Evolutionary conservation across 2,113 vertebrate species (phyloP).

Genomic region (Cinclus cinclus): DNA sequence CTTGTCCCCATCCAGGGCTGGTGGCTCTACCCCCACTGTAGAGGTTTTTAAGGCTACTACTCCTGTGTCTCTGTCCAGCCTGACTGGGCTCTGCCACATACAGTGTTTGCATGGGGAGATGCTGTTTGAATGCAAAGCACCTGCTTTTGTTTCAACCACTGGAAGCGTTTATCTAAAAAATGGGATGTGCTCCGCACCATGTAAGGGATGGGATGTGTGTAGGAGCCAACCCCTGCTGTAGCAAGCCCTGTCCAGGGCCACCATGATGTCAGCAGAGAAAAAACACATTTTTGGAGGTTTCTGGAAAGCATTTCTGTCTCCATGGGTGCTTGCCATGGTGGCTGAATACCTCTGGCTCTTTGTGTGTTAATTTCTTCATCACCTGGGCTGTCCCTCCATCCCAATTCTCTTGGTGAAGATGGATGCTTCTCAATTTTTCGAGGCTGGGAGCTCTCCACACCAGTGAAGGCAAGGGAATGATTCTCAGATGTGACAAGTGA

Average conservation of each 20-base stretch:
- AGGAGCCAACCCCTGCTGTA: not conserved
- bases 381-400: not conserved
- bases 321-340: not conserved
- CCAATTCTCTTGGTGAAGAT: not conserved
- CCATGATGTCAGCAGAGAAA: not conserved
- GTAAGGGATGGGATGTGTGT: not conserved
- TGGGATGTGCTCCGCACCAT: fast-evolving
- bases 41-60: not conserved
- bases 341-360: not conserved
- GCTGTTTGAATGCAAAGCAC: not conserved
- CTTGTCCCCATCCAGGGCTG: not conserved
- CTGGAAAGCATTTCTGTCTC: fast-evolving
- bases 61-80: not conserved
- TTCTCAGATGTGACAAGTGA: not conserved
- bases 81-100: not conserved
- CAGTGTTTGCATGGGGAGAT: fast-evolving
- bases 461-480: fast-evolving
- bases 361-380: not conserved
- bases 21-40: fast-evolving
- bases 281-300: not conserved
- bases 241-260: not conserved
- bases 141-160: not conserved
- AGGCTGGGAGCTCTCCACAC: fast-evolving
- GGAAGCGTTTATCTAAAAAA: not conserved
- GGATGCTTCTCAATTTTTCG: not conserved